Evolutionary conservation across 2,113 vertebrate genomes (phyloP).

Genomic region (Oncorhynchus gorbuscha): DNA sequence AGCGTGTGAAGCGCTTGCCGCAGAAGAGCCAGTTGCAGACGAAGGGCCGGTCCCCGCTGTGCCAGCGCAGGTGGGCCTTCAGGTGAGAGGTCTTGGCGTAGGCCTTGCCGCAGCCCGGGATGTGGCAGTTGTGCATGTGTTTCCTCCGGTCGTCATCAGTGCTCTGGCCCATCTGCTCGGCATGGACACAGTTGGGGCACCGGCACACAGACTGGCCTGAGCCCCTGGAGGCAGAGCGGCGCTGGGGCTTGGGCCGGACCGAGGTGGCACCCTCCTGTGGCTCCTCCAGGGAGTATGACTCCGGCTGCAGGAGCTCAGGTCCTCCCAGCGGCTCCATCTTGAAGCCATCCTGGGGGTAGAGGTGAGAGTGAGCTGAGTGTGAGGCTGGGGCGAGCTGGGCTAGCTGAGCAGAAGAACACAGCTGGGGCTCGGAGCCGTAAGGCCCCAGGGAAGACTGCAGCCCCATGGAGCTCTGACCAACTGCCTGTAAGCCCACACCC

Average conservation of each 20-base stretch:
- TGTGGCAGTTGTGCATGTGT: slow-evolving; percentile 93
- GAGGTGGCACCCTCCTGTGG: slow-evolving; percentile 70
- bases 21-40: slow-evolving; percentile 97
- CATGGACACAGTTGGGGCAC: slow-evolving; percentile 92
- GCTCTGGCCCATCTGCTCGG: slow-evolving; percentile 84
- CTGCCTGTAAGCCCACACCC: slow-evolving; percentile 72
- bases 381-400: slow-evolving; percentile 75
- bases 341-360: slow-evolving; percentile 80
- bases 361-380: slow-evolving; percentile 67
- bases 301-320: slow-evolving; percentile 72
- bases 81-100: slow-evolving; percentile 94
- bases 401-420: slow-evolving; percentile 76
- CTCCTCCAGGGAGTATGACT: slow-evolving; percentile 78
- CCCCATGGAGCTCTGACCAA: slow-evolving; percentile 76
- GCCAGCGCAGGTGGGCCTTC: slow-evolving; percentile 93
- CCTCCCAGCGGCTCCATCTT: slow-evolving; percentile 75
- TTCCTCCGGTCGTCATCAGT: slow-evolving; percentile 82
- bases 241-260: slow-evolving; percentile 78
- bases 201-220: slow-evolving; percentile 85
- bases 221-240: slow-evolving; percentile 82
- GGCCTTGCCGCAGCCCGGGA: slow-evolving; percentile 92
- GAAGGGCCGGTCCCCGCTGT: slow-evolving; percentile 91
- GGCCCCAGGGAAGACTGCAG: slow-evolving; percentile 80
- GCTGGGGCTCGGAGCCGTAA: slow-evolving; percentile 83
- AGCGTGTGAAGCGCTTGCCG: slow-evolving; percentile 90